phyloP scores from a whole-genome alignment of 2,888 invertebrate genomes.

The Hartigia nigra region DNA sequence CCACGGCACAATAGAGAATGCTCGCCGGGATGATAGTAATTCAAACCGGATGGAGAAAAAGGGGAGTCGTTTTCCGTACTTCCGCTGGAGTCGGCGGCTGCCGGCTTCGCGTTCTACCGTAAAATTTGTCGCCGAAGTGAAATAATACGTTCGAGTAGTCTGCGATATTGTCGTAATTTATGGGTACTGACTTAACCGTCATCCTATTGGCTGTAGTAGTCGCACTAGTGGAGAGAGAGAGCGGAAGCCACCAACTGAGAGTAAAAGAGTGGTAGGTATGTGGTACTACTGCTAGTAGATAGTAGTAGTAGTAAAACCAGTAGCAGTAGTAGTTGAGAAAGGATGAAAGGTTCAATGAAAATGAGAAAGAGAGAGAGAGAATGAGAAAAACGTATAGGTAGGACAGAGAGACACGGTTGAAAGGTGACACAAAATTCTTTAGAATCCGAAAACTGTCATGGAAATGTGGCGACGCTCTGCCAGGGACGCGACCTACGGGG shows the following conservation, averaged over 20 bases:
- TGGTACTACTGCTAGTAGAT: background rate
- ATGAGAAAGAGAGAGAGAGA: background rate
- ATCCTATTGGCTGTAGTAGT: background rate
- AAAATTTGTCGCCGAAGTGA: slow-evolving; percentile 52
- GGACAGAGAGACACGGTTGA: background rate
- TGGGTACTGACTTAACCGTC: slow-evolving; percentile 7
- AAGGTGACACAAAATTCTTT: background rate
- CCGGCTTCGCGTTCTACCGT: slow-evolving; percentile 19
- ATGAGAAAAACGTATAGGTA: background rate
- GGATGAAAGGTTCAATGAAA: background rate
- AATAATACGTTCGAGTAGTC: slow-evolving; percentile 40
- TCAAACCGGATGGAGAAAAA: slow-evolving; percentile 56
- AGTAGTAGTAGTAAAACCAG: background rate
- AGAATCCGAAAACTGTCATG: slow-evolving; percentile 2
- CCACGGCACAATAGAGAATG: slow-evolving; percentile 63
- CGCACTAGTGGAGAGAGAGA: background rate
- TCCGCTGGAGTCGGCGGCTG: slow-evolving; percentile 42
- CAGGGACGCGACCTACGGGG: background rate
- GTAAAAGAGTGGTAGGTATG: background rate
- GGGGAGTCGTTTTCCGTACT: slow-evolving; percentile 57
- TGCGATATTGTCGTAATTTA: slow-evolving; percentile 39
- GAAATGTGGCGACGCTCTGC: background rate
- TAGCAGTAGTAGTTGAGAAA: background rate
- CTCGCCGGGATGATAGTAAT: slow-evolving; percentile 60
- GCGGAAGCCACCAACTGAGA: background rate